Evolutionary conservation across 2,113 vertebrate species (phyloP), one percentile per base, ranked within the genome.

Genomic region (Herpailurus yagouaroundi): DNA sequence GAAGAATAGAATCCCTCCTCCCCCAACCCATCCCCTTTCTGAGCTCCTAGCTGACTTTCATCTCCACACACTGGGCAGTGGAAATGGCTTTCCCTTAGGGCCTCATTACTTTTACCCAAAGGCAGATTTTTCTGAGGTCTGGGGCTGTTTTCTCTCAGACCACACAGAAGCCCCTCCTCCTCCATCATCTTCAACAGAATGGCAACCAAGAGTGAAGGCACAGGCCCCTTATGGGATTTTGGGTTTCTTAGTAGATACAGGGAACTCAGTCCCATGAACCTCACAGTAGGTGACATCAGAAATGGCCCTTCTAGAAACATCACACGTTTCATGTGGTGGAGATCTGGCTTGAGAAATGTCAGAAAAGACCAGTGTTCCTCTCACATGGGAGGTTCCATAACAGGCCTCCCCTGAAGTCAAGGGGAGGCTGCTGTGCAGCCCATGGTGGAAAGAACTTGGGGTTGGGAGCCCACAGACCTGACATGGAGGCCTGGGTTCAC

Each of bases 341-440:
- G 31, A 19, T 48, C 8, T 33, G 31, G 10, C 50, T n/a, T 85
- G 29, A 82, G 31, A 84, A 31, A 23, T 33, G 36, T 57, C 86
- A 85, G 31, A 66, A 16, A 81, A 73, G 48, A 7, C 23, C 25
- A 76, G 6, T 3, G 8, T 64, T 5, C 12, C 12, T 45, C 5
- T 48, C 11, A n/a, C 5, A 29, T 0, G 1, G 16, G 16, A 38
- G 18, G 5, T 3, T 63, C 41, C 13, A 1, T 25, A 55, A 48
- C 12, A 74, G 27, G 77, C 19, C 4, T 1, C 1, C 18, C 64
- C n/a, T 81, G 2, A 94, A 86, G 48, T 50, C 18, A 93, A 25
- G 55, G n/a, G 25, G 23, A 4, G 3, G 27, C 16, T 9, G 18
- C 52, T 52, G 5, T 15, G 3, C 4, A 63, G 60, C 4, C 29